These are phyloP conservation scores for Caracal caracal DNA, from an alignment of 2,113 vertebrate genomes.

Conservation along the genomic window DNA sequence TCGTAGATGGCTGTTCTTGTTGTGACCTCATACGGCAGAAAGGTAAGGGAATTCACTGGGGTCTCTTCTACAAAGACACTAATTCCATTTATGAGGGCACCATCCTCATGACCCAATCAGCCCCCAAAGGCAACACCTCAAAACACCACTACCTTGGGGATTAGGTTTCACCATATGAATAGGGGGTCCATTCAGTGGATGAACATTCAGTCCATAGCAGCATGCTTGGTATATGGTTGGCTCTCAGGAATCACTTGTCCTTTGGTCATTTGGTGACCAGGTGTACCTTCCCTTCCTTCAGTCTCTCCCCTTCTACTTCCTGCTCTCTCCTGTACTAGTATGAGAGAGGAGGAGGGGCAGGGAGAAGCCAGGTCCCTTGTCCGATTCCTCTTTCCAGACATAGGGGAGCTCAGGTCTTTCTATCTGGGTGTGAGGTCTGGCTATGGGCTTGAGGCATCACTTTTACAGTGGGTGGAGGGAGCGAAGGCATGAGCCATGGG, in stretches of 20 bases:
- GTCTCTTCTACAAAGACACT: background rate
- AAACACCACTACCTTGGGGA: background rate
- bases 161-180: background rate
- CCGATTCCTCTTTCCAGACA: background rate
- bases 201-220: background rate
- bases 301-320: background rate
- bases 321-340: background rate
- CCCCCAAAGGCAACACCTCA: background rate
- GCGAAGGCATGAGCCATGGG: background rate
- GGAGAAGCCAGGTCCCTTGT: background rate
- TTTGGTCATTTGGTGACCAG: conserved; percentile 7
- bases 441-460: background rate
- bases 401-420: background rate
- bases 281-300: background rate
- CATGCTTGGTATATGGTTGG: background rate
- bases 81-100: background rate
- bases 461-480: background rate
- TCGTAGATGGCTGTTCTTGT: background rate
- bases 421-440: background rate
- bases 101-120: background rate
- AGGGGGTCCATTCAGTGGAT: background rate
- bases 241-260: background rate
- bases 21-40: background rate
- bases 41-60: background rate
- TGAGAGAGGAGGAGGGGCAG: background rate